Evolutionary conservation across 2,888 invertebrate species (phyloP).

Genomic region (Anagyrus pseudococci): DNA sequence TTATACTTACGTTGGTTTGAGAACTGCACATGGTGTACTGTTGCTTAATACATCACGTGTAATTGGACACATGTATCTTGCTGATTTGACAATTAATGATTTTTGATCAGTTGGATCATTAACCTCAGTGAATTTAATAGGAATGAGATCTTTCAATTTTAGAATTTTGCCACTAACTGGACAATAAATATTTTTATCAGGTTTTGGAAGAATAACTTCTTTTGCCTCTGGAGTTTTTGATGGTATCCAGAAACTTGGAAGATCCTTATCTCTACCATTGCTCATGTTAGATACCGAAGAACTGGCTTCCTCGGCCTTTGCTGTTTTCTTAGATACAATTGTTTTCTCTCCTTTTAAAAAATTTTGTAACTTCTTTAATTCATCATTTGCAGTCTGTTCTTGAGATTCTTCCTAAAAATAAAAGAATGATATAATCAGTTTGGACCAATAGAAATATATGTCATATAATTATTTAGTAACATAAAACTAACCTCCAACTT

Average conservation of each 20-base stretch:
- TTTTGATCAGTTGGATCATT: conserved; percentile 88
- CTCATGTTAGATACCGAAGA: conserved; percentile 80
- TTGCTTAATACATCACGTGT: conserved; percentile 96
- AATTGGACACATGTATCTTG: conserved; percentile 96
- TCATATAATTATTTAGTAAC: background rate
- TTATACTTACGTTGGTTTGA: conserved; percentile 79
- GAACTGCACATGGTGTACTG: conserved; percentile 91
- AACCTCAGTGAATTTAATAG: conserved; percentile 90
- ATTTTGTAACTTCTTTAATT: conserved; percentile 75
- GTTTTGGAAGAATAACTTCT: conserved; percentile 72
- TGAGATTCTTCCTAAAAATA: conserved; percentile 66
- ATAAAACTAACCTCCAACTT: conserved; percentile 68
- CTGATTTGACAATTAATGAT: conserved; percentile 86
- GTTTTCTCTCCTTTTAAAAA: conserved; percentile 86
- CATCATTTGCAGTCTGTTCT: conserved; percentile 76
- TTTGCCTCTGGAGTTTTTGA: conserved; percentile 89
- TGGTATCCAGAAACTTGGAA: conserved; percentile 96
- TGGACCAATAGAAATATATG: background rate
- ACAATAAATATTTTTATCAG: conserved; percentile 80
- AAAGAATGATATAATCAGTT: background rate
- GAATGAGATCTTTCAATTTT: conserved; percentile 90
- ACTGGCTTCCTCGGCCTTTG: conserved; percentile 29
- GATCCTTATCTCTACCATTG: conserved; percentile 78
- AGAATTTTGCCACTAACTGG: conserved; percentile 86
- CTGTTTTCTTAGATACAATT: conserved; percentile 64